phyloP scores from a whole-genome alignment of 2,888 invertebrate genomes.

The Stenoptilia bipunctidactyla region DNA sequence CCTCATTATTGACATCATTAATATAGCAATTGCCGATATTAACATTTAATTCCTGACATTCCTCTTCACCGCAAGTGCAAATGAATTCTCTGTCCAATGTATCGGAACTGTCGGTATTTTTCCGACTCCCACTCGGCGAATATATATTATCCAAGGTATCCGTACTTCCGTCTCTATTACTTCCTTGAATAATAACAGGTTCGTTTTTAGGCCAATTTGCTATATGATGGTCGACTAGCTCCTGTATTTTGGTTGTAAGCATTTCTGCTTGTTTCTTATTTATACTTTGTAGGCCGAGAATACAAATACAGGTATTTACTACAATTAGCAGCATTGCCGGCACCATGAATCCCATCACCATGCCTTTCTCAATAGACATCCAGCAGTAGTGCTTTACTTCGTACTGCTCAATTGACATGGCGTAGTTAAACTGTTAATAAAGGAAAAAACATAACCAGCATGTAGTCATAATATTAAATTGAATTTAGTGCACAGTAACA shows the following conservation, averaged over 20 bases:
- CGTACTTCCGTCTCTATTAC: conserved; percentile 39
- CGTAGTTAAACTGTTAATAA: conserved; percentile 70
- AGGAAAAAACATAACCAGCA: no score
- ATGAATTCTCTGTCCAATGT: conserved; percentile 50
- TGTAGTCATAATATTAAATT: no score
- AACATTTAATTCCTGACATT: conserved; percentile 39
- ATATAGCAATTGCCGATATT: conserved; percentile 38
- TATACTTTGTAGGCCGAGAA: conserved; percentile 64
- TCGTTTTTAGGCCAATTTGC: conserved; percentile 50
- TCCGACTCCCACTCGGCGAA: conserved; percentile 48
- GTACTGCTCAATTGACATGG: conserved; percentile 77
- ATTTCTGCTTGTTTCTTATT: conserved; percentile 58
- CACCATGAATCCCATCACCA: conserved; percentile 82
- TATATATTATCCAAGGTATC: conserved; percentile 49
- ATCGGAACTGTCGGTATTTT: conserved; percentile 57
- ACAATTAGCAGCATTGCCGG: conserved; percentile 78
- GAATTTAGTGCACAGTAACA: no score
- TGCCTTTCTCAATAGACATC: conserved; percentile 82
- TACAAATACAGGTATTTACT: conserved; percentile 72
- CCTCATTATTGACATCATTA: neutral
- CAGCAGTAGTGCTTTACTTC: conserved; percentile 82
- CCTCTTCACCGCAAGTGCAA: conserved; percentile 37
- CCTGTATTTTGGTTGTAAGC: conserved; percentile 54
- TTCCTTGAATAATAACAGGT: conserved; percentile 17
- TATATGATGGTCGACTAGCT: conserved; percentile 51